Base-by-base conservation (phyloP, 2,113 vertebrate genomes). In the Spheniscus mendiculus region DNA sequence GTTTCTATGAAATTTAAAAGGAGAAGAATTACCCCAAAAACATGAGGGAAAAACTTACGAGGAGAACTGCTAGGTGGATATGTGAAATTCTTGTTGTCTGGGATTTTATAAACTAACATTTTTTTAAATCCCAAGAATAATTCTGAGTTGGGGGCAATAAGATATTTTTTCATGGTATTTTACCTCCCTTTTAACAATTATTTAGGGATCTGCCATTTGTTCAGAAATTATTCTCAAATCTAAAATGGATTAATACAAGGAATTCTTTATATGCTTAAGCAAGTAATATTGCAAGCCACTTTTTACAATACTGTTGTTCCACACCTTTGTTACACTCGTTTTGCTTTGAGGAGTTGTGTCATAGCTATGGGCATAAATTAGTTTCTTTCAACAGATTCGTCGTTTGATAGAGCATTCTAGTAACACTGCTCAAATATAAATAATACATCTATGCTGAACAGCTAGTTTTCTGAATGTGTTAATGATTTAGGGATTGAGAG, bases 21-120 rank as follows among this genome's bases (percentile, higher is more conserved):
- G 17, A 10, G 10, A 65, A 69, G 22, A 59, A 42, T 65, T 89
- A 50, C 22, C 20, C 27, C 5, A 5, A 55, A 90, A 83, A 20
- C 17, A 15, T 10, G 5, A 5, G 21, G 11, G 27, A 17, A 19
- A 27, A 44, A 7, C 5, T 71, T 63, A 40, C 0, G 10, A 80
- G 10, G 21, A 52, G n/a, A 67, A 10, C 26, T 94, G 10, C 25
- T 67, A 62, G 61, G 17, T 63, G 5, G 5, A 29, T 32, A 3
- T 26, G 19, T 67, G n/a, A 66, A 61, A 38, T 89, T 78, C 49
- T 77, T 76, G 5, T 66, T 56, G 20, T 76, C 18, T 85, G 44
- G 15, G 32, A 63, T 81, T 94, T 87, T 65, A 45, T 40, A 58
- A 81, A 49, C 16, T 59, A 49, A 11, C 15, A 9, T 19, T 15